A percentile compares a stretch with the other conserved stretches of the same genome.
These are phyloP conservation scores for Branchinecta sandiegonensis DNA, from an alignment of 2,888 invertebrate species.

Conservation along the genomic window DNA sequence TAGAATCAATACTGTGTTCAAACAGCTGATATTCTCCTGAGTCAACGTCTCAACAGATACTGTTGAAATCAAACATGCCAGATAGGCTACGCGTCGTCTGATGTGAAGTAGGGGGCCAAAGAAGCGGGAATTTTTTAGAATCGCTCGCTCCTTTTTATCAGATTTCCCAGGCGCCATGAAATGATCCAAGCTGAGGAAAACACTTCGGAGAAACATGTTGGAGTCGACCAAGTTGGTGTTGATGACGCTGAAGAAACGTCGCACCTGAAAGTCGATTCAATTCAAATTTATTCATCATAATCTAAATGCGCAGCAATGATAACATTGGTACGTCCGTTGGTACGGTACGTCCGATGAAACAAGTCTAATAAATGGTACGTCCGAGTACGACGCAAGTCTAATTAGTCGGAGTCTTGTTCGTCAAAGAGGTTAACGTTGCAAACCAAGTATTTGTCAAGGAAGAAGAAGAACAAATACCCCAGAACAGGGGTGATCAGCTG, in stretches of 20 bases:
- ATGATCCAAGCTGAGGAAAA: slow-evolving; percentile 23
- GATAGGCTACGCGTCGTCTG: slow-evolving; percentile 25
- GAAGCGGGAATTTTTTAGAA: slow-evolving; percentile 20
- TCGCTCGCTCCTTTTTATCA: not conserved
- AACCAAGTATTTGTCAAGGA: too few species aligned
- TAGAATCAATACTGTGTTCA: slow-evolving; percentile 27
- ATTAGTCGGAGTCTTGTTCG: too few species aligned
- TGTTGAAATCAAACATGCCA: slow-evolving; percentile 26
- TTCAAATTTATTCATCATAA: too few species aligned
- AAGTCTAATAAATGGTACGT: not conserved
- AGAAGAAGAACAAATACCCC: too few species aligned
- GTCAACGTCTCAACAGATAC: slow-evolving; percentile 26
- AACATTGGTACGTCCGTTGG: too few species aligned
- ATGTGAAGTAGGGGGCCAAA: slow-evolving; percentile 22
- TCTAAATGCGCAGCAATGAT: too few species aligned
- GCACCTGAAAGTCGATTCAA: slow-evolving; percentile 3
- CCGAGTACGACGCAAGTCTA: not conserved
- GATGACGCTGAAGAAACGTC: slow-evolving; percentile 24
- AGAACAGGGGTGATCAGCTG: too few species aligned
- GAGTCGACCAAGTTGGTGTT: slow-evolving; percentile 35
- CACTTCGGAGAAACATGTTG: slow-evolving; percentile 36
- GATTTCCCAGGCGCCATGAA: slow-evolving; percentile 20
- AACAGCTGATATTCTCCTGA: slow-evolving; percentile 28
- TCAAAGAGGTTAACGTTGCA: too few species aligned
- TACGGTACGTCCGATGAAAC: too few species aligned